Base-by-base conservation (phyloP, 1,140 invertebrate species). In the Caenorhabditis briggsae region DNA sequence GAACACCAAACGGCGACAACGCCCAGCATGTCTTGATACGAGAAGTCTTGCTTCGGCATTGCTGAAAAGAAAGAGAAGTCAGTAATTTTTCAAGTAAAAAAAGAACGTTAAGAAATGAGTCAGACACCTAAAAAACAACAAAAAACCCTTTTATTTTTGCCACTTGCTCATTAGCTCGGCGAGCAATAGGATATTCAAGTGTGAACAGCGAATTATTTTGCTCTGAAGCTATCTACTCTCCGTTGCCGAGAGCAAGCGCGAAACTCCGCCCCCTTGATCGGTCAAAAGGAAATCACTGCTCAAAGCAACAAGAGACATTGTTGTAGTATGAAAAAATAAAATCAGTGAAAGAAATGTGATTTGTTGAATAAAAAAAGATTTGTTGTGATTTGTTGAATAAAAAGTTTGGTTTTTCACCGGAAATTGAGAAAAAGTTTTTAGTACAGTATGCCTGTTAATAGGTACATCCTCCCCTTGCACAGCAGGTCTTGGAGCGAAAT, bases 1-100 rank as follows among this genome's bases (percentile, higher is more conserved):
- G 20, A 25, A 61, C 59, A 61, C 59, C 59, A 61, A 25, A 61
- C 59, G 23, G 59, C 59, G 59, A 33, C 59, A 14, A 61, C 59
- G 11, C 59, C 59, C 20, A 61, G 11, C 59, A 61, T 25, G 23
- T 61, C 59, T 23, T 61, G 59, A 23, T 61, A 61, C 20, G 59
- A 61, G 59, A 61, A 61, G 20, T 61, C 59, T 33, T 61, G 59
- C 25, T 61, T 61, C 59, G 59, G 59, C 59, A 61, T 61, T 61
- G 9, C 59, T 61, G 59, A 25, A 61, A 61, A 7, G 1, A 58
- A 18, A n/a, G 33, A 33, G 33, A 33, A 33, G 33, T 33, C 33
- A 33, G 33, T 33, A 33, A 33, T 33, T 33, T 33, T 33, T 33
- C 33, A 33, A 33, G 33, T 33, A 33, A 33, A 33, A 33, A 33